Evolutionary conservation across 2,888 invertebrate genomes (phyloP), one percentile per base, ranked within the genome.

Genomic region (Dendrolimus houi): DNA sequence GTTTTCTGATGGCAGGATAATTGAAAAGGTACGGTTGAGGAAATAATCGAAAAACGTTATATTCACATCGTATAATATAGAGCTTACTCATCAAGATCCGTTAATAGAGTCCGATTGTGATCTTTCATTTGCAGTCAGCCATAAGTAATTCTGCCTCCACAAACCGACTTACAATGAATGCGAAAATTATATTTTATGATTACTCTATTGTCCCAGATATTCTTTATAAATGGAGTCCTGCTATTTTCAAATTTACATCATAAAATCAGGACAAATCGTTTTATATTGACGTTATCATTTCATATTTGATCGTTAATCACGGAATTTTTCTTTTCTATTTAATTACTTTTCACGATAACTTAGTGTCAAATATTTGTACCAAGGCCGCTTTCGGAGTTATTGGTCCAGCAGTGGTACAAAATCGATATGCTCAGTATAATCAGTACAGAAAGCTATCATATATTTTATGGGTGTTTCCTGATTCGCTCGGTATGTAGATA

Each of bases 41-140:
- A 47, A 47, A 47, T 47, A 47, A 47, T 47, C 47, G 47, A 47
- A 47, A 29, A 47, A 47, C 12, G 47, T 47, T 47, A 47, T 47
- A 47, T 47, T 47, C 47, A 10, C 12, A 47, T 47, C 47, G 12
- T 12, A 56, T 56, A 59, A 56, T 56, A 55, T 47, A 41, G 59
- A 40, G 55, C 56, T 59, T 59, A 75, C 75, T 84, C 83, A 83
- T 80, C 81, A 75, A 64, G 60, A 68, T 55, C 61, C 62, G 71
- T 83, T 84, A 83, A 83, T 75, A 74, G 54, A 69, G 67, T 63
- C 62, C 72, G 87, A 88, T 88, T 87, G 81, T 77, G 81, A 88
- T 87, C 86, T 85, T 85, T 85, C 86, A 85, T 87, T 85, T 83
- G 80, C 84, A 85, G 79, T 77, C 75, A 80, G 75, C 81, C 79